Base-by-base conservation (phyloP, 2,888 invertebrate species). In the Cyrtodaria siliqua region DNA sequence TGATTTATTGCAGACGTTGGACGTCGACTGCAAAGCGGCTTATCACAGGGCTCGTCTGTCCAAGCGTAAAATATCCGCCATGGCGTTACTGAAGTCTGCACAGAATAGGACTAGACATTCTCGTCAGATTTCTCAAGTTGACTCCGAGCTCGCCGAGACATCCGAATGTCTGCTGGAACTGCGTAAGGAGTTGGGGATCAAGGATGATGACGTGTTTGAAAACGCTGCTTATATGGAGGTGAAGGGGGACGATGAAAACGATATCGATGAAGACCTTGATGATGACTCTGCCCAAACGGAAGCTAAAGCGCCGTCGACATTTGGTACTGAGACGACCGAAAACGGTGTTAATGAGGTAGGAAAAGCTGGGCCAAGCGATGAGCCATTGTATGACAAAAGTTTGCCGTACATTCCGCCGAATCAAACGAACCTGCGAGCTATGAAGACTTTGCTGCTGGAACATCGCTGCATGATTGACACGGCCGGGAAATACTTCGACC, bases 401-500 rank as follows among this genome's bases (percentile, higher is more conserved):
- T 56, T 81, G 6, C 78, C 78, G 18, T 81, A 66, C 49, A 67
- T 78, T 8, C 81, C 81, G 0, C 81, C 81, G 4, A 81, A 81
- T 27, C 24, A 59, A 38, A 64, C 71, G 0, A 81, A 59, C 29
- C 24, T 81, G 8, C 56, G 8, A 2, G 81, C 57, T 2, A 59
- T 78, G 56, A 77, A 56, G 47, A 26, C 55, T 4, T 55, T 81
- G 12, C 59, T 81, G 9, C 27, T 71, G 42, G 66, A 81, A 33
- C 74, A 72, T 33, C 55, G 68, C 33, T 47, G 40, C 29, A 57
- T 78, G 20, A 69, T 75, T 20, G 73, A 73, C 42, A 63, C 50
- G 29, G 62, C 80, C 4, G 70, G 50, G 4, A 52, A 20, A 8
- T 72, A 76, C 27, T 80, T 80, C 60, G 68, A 73, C 23, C 49